phyloP scores from a whole-genome alignment of 2,113 vertebrate species.

The Gopherus flavomarginatus region DNA sequence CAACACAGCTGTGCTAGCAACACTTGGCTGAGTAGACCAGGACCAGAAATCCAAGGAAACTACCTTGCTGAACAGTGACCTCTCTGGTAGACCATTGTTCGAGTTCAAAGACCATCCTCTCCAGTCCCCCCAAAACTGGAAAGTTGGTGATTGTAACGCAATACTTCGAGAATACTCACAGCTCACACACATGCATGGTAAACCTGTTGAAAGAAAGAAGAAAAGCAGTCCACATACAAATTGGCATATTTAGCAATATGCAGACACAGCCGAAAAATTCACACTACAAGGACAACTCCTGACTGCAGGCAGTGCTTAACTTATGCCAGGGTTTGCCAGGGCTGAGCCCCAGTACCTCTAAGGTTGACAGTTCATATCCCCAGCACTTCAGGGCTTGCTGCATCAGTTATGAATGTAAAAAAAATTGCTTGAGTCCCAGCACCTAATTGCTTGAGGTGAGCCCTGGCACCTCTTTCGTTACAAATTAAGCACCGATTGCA shows the following conservation, averaged over 20 bases:
- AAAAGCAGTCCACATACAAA: neutral
- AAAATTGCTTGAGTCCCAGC: no score
- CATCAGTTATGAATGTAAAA: no score
- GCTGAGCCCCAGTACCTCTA: no score
- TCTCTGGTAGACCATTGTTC: neutral
- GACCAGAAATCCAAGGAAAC: neutral
- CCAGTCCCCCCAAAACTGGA: neutral
- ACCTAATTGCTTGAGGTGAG: no score
- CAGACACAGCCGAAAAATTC: neutral
- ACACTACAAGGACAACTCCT: neutral
- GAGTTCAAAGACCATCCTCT: neutral
- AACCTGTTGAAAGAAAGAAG: neutral
- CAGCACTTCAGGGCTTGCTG: no score
- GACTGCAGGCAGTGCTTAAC: neutral
- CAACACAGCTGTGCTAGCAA: neutral
- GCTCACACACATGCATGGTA: neutral
- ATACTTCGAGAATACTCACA: rapidly evolving
- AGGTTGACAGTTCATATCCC: no score
- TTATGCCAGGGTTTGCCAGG: no score
- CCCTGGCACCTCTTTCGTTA: neutral
- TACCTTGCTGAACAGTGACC: neutral
- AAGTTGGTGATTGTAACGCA: neutral
- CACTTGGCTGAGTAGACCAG: neutral
- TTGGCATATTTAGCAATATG: neutral
- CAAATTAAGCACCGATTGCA: neutral